A percentile compares a stretch with the other conserved stretches of the same genome.
phyloP scores from a whole-genome alignment of 2,113 vertebrate species.

The Coregonus clupeaformis region DNA sequence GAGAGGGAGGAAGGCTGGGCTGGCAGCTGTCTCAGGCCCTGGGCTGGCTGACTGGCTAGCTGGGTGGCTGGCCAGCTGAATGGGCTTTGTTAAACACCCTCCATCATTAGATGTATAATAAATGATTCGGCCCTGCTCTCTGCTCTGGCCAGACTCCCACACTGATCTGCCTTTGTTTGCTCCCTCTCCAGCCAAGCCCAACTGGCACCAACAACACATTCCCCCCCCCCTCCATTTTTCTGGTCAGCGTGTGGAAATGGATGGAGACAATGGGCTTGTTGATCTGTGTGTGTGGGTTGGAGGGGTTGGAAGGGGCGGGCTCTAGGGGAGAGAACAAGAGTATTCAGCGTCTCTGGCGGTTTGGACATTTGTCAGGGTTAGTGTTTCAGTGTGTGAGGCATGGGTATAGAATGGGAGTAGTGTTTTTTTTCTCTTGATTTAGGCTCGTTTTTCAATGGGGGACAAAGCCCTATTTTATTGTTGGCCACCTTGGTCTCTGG shows the following conservation, averaged over 20 bases:
- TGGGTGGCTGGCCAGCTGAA: conserved; percentile 13
- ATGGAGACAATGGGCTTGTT: conserved; percentile 13
- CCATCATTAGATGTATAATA: conserved; percentile 47
- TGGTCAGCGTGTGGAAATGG: conserved; percentile 27
- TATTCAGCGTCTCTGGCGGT: too few relatives aligned
- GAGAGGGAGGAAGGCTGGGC: too few relatives aligned
- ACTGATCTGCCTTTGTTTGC: too few relatives aligned
- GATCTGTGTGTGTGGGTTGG: background rate
- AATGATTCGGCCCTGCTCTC: conserved; percentile 17
- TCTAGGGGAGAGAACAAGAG: too few relatives aligned
- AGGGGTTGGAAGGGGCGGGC: too few relatives aligned
- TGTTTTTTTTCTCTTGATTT: background rate
- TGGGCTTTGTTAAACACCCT: conserved; percentile 37
- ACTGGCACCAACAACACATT: conserved; percentile 15
- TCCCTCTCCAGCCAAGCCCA: conserved; percentile 26
- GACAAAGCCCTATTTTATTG: background rate
- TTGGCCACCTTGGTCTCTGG: background rate
- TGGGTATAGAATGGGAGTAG: background rate
- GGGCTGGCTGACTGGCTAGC: conserved; percentile 16
- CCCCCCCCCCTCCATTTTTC: conserved; percentile 15
- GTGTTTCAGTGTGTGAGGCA: background rate
- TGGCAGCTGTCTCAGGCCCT: conserved; percentile 17
- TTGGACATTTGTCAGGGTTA: background rate
- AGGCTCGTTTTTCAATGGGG: background rate
- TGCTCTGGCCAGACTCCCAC: too few relatives aligned